Percentiles rank a stretch among this genome's conserved stretches.
These are phyloP conservation scores for Augochlora pura DNA, from an alignment of 1,140 invertebrate genomes.

Conservation along the genomic window DNA sequence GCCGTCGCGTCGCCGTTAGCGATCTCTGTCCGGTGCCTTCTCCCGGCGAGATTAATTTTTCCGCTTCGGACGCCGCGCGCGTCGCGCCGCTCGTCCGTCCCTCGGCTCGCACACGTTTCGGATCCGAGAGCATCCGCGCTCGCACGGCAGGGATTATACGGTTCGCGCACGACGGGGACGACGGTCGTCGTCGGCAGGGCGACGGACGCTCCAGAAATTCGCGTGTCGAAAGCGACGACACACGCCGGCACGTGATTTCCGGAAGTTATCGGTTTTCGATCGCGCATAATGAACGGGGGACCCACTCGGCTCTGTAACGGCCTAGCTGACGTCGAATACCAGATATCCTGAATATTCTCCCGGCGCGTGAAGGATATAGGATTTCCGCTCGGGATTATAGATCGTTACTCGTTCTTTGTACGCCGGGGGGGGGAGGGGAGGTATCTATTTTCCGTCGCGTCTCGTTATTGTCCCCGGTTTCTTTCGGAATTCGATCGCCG, in stretches of 20 bases:
- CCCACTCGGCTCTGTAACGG: slow-evolving; percentile 2
- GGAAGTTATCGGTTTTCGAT: slow-evolving; percentile 44
- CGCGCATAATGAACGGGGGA: slow-evolving; percentile 9
- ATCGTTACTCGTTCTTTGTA: background rate
- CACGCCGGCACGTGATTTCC: slow-evolving; percentile 18
- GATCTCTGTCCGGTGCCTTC: slow-evolving; percentile 7
- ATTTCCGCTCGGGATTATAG: background rate
- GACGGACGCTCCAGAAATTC: background rate
- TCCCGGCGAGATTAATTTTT: slow-evolving; percentile 34
- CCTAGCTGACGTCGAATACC: slow-evolving; percentile 5
- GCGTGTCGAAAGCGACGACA: slow-evolving; percentile 6
- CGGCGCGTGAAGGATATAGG: background rate
- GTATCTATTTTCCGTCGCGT: too few relatives aligned
- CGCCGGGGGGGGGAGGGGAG: too few relatives aligned
- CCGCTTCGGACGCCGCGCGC: background rate
- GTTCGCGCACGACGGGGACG: slow-evolving; percentile 5
- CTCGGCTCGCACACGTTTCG: slow-evolving; percentile 1
- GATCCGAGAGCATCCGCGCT: background rate
- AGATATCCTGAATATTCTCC: background rate
- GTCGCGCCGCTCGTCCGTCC: background rate
- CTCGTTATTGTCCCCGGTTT: too few relatives aligned
- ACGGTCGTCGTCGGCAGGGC: background rate
- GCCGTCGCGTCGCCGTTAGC: background rate
- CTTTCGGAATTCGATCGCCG: too few relatives aligned
- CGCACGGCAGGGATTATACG: slow-evolving; percentile 13